Evolutionary conservation across 2,888 invertebrate species (phyloP).

Genomic region (Adineta ricciae): DNA sequence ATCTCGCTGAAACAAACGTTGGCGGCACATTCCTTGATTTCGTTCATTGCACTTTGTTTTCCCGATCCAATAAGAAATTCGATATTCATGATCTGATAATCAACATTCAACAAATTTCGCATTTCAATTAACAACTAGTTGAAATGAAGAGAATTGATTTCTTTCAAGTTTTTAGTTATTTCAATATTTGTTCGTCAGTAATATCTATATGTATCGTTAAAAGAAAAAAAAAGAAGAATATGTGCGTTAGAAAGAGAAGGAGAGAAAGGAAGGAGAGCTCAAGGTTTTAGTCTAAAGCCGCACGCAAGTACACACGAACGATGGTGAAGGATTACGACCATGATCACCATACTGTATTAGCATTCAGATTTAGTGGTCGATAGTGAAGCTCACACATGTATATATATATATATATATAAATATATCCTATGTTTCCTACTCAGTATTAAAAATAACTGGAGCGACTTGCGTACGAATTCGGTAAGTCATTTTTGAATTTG

Average conservation of each 20-base stretch:
- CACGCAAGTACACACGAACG: background rate
- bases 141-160: background rate
- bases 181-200: background rate
- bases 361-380: constrained; percentile 7
- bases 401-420: constrained; percentile 1
- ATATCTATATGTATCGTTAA: background rate
- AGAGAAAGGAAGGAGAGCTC: background rate
- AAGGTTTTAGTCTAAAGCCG: constrained; percentile 7
- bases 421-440: background rate
- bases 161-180: background rate
- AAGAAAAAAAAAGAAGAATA: background rate
- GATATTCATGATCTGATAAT: background rate
- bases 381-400: background rate
- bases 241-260: too few relatives aligned
- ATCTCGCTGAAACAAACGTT: background rate
- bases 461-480: background rate
- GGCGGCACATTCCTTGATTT: background rate
- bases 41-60: background rate
- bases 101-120: too few relatives aligned
- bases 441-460: background rate
- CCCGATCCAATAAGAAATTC: background rate
- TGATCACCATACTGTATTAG: constrained; percentile 3
- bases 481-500: background rate
- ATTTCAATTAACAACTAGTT: too few relatives aligned
- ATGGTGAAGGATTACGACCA: constrained; percentile 7